These are phyloP conservation scores for Lasioglossum calceatum DNA, from an alignment of 2,888 invertebrate species.

Conservation along the genomic window DNA sequence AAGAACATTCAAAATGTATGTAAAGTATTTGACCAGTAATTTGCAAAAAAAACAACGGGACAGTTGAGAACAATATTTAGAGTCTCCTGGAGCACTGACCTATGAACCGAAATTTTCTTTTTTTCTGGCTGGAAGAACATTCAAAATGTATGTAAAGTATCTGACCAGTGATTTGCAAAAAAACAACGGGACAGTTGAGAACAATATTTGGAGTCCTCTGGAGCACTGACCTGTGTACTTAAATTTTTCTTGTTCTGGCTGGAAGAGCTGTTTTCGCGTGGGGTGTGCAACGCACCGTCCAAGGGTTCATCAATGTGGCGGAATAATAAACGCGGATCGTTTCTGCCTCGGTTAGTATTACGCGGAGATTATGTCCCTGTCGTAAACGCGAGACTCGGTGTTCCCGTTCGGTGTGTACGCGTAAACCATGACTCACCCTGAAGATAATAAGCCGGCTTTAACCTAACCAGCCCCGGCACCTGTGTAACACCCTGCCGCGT, in stretches of 20 bases:
- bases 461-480: constrained; percentile 89
- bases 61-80: no score
- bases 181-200: no score
- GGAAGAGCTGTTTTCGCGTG: not conserved
- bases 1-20: no score
- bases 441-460: constrained; percentile 90
- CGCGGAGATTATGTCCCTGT: not conserved
- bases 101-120: not conserved
- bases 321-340: not conserved
- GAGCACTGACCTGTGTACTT: not conserved
- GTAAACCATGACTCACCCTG: constrained; percentile 87
- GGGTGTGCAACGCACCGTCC: not conserved
- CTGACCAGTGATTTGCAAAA: no score
- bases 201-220: not conserved
- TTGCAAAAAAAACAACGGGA: no score
- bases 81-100: no score
- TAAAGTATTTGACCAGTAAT: no score
- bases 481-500: constrained; percentile 89
- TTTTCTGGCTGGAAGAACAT: not conserved
- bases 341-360: not conserved
- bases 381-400: not conserved
- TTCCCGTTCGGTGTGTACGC: not conserved
- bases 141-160: no score
- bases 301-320: not conserved
- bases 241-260: not conserved